A percentile compares a stretch with the other conserved stretches of the same genome.
phyloP scores from a whole-genome alignment of 2,113 vertebrate species.

The Sylvilagus bachmani region DNA sequence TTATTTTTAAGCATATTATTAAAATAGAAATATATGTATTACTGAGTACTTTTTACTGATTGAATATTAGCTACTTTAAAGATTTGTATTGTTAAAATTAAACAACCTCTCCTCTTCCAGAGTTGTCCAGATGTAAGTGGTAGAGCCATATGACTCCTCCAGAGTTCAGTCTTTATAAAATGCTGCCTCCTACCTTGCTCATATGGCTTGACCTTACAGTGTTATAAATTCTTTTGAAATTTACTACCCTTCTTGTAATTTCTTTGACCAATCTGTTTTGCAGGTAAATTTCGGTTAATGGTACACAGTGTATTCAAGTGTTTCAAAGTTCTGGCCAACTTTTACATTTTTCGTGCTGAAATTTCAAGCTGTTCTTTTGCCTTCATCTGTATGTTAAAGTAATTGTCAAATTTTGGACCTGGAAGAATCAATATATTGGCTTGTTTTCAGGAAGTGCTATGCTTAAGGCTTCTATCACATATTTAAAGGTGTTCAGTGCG shows the following conservation, averaged over 20 bases:
- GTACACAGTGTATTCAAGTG: neutral
- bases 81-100: slow-evolving; percentile 54
- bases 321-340: slow-evolving; percentile 30
- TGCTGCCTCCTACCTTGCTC: neutral
- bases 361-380: slow-evolving; percentile 55
- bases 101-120: neutral
- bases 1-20: slow-evolving; percentile 1
- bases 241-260: slow-evolving; percentile 10
- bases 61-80: slow-evolving; percentile 40
- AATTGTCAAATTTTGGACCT: slow-evolving; percentile 37
- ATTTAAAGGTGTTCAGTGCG: slow-evolving; percentile 5
- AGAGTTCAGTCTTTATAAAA: neutral
- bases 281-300: slow-evolving; percentile 48
- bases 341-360: slow-evolving; percentile 57
- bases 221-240: slow-evolving; percentile 19
- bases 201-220: slow-evolving; percentile 19
- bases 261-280: slow-evolving; percentile 48
- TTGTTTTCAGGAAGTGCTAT: slow-evolving; percentile 34
- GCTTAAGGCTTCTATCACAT: slow-evolving; percentile 30
- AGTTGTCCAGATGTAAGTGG: neutral
- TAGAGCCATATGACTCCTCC: neutral
- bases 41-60: neutral
- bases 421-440: slow-evolving; percentile 52
- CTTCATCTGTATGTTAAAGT: slow-evolving; percentile 27
- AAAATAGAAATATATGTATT: slow-evolving; percentile 29